Evolutionary conservation across 2,113 vertebrate genomes (phyloP).

Genomic region (Brienomyrus longianalis): DNA sequence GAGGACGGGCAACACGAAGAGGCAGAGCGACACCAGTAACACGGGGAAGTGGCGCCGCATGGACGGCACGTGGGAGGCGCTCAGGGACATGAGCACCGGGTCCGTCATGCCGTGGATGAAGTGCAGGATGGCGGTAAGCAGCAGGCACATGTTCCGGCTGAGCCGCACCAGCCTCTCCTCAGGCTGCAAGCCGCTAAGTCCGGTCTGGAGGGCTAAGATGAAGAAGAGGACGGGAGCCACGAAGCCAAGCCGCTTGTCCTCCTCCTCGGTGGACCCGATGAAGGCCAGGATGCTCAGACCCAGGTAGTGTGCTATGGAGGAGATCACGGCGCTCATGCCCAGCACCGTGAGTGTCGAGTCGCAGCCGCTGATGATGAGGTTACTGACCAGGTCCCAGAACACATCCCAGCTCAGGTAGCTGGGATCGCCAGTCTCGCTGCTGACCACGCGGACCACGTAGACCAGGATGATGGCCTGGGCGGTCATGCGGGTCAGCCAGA

Average conservation of each 20-base stretch:
- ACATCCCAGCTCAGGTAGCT: slow-evolving; percentile 76
- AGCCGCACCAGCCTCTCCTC: slow-evolving; percentile 89
- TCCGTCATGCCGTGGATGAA: slow-evolving; percentile 99
- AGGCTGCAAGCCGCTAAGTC: slow-evolving; percentile 85
- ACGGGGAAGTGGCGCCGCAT: slow-evolving; percentile 87
- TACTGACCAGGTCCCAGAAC: slow-evolving; percentile 85
- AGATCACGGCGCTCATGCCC: slow-evolving; percentile 97
- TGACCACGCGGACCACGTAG: slow-evolving; percentile 75
- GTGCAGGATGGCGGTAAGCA: slow-evolving; percentile 92
- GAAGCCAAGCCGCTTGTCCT: slow-evolving; percentile 91
- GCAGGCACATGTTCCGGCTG: slow-evolving; percentile 94
- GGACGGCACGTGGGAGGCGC: slow-evolving; percentile 88
- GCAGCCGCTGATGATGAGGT: slow-evolving; percentile 89
- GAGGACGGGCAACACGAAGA: slow-evolving; percentile 77
- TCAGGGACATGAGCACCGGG: slow-evolving; percentile 93
- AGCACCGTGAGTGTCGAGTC: slow-evolving; percentile 90
- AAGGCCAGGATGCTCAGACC: slow-evolving; percentile 92
- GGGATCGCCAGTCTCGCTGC: slow-evolving; percentile 62
- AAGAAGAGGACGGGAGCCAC: slow-evolving; percentile 91
- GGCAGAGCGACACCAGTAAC: slow-evolving; percentile 79
- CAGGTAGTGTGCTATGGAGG: slow-evolving; percentile 86
- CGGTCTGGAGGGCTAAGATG: slow-evolving; percentile 94
- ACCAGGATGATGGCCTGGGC: slow-evolving; percentile 83
- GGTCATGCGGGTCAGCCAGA: slow-evolving; percentile 85
- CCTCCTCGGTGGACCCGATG: slow-evolving; percentile 93